Base-by-base conservation (phyloP, 2,888 invertebrate genomes). In the Tetrapedia diversipes region DNA sequence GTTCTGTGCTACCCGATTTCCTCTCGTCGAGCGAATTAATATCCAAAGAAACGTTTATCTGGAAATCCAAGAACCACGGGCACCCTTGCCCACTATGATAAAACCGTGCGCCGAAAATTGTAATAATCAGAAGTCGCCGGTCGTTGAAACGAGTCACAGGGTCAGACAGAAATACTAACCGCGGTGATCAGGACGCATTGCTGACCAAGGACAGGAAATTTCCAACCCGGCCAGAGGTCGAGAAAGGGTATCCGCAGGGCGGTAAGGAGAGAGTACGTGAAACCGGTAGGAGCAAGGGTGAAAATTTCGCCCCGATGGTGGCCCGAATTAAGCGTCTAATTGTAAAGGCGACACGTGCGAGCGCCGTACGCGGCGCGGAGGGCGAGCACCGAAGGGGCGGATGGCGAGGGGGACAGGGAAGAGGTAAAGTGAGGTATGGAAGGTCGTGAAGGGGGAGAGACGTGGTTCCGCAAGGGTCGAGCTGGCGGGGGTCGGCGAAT, bases 341-440 rank as follows among this genome's bases (percentile, higher is more conserved):
- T 89, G 89, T 86, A 82, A 85, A 84, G 83, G 85, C 86, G 87
- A 87, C 87, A 86, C 86, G 86, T 84, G 86, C 85, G 74, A 71
- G 74, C 39, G 81, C 54, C 64, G 51, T 56, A 80, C 60, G 64
- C 54, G 79, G 76, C 73, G 45, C 66, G 54, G 67, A 63, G 63
- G 32, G 19, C 16, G 67, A 73, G 72, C 41, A 63, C 16, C 34
- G 37, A 29, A 53, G 60, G 56, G 67, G 63, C 11, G 43, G 54
- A 53, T 32, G 49, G 22, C 54, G 4, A 19, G 29, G 53, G 70
- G 77, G 79, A 78, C 80, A 79, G 75, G 76, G 61, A 61, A 59
- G 71, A 49, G 45, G 43, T 19, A 14, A n/a, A 57, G 74, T 32
- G 69, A 74, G 49, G 68, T 32, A 66, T 60, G 67, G 66, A 72